phyloP scores from a whole-genome alignment of 2,888 invertebrate genomes.

The Cerastis rubricosa region DNA sequence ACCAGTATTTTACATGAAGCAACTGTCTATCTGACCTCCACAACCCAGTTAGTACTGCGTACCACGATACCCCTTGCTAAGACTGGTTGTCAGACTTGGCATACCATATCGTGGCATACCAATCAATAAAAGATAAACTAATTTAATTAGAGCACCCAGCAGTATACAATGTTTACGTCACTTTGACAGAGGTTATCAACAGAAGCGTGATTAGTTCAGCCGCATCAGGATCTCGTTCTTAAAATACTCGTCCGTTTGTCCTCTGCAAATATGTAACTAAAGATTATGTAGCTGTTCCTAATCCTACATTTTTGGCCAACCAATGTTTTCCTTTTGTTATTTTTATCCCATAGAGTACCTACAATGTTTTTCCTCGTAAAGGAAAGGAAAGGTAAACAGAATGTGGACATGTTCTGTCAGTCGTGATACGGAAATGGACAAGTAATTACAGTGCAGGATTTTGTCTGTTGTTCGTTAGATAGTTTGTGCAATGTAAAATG shows the following conservation, averaged over 20 bases:
- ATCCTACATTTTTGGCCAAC: not conserved
- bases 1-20: too few species aligned
- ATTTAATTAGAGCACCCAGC: slow-evolving; percentile 48
- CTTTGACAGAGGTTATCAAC: slow-evolving; percentile 49
- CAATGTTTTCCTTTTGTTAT: slow-evolving; percentile 6
- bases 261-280: slow-evolving; percentile 29
- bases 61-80: too few species aligned
- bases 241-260: slow-evolving; percentile 20
- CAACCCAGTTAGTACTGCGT: too few species aligned
- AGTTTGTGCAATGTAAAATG: slow-evolving; percentile 4
- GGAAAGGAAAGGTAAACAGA: slow-evolving; percentile 40
- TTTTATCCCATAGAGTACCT: slow-evolving; percentile 17
- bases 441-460: slow-evolving; percentile 15
- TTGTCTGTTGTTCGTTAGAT: not conserved
- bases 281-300: not conserved
- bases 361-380: slow-evolving; percentile 32
- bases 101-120: slow-evolving; percentile 4
- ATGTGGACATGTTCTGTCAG: slow-evolving; percentile 1
- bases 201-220: slow-evolving; percentile 14
- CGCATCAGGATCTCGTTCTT: slow-evolving; percentile 9
- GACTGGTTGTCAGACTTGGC: too few species aligned
- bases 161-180: slow-evolving; percentile 9
- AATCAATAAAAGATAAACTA: slow-evolving; percentile 10
- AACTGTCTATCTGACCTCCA: too few species aligned
- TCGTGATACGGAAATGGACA: slow-evolving; percentile 36